These are phyloP conservation scores for Scomber scombrus DNA, from an alignment of 2,113 vertebrate species.

Conservation along the genomic window DNA sequence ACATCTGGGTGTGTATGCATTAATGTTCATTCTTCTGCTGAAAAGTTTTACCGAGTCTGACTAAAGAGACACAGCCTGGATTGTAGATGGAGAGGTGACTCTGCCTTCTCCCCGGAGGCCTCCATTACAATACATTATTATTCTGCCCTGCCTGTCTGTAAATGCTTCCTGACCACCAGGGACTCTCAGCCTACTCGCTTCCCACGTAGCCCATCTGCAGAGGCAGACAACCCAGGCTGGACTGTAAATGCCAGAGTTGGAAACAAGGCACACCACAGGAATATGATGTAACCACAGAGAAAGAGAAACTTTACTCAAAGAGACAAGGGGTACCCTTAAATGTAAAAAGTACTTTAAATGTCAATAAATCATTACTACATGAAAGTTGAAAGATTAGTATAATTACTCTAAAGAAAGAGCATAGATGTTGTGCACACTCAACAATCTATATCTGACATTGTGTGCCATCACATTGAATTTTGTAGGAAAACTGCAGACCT, in stretches of 20 bases:
- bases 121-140: constrained; percentile 82
- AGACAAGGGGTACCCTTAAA: background rate
- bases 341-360: background rate
- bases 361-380: background rate
- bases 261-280: constrained; percentile 48
- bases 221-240: constrained; percentile 60
- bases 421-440: background rate
- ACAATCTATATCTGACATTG: background rate
- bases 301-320: constrained; percentile 8
- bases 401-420: constrained; percentile 14
- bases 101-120: constrained; percentile 40
- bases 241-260: constrained; percentile 81
- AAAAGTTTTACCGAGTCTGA: constrained; percentile 32
- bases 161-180: constrained; percentile 80
- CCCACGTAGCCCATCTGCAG: constrained; percentile 75
- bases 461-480: background rate
- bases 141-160: constrained; percentile 74
- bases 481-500: no score
- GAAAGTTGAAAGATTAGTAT: background rate
- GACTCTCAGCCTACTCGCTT: constrained; percentile 70
- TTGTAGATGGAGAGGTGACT: constrained; percentile 64
- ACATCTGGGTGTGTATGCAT: background rate
- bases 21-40: constrained; percentile 11
- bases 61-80: constrained; percentile 48
- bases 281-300: constrained; percentile 44